Evolutionary conservation across 2,888 invertebrate species (phyloP).

Genomic region (Pseudococcus viburni): DNA sequence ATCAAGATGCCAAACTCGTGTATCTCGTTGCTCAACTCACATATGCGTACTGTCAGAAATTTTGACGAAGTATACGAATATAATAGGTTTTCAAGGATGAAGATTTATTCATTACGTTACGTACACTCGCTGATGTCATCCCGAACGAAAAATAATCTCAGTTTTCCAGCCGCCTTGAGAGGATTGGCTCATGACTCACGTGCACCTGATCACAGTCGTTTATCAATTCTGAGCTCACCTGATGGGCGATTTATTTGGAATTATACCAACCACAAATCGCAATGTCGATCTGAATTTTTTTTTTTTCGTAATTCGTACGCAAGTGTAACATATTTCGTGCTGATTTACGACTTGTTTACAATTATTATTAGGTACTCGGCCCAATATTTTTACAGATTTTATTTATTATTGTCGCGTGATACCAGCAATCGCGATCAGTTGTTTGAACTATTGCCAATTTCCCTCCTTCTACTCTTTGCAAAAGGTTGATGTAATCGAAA

Average conservation of each 20-base stretch:
- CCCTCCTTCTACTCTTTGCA: neutral
- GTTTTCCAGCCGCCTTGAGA: too few relatives aligned
- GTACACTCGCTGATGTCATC: neutral
- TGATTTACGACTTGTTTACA: conserved; percentile 23
- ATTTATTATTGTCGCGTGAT: conserved; percentile 8
- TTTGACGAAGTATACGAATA: neutral
- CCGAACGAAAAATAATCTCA: too few relatives aligned
- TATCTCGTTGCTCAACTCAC: neutral
- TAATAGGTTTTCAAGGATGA: neutral
- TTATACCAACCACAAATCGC: too few relatives aligned
- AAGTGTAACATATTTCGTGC: neutral
- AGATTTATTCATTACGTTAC: neutral
- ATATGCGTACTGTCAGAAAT: neutral
- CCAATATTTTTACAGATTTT: neutral
- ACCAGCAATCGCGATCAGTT: neutral
- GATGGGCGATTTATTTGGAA: too few relatives aligned
- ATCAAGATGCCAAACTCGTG: neutral
- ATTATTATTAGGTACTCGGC: neutral
- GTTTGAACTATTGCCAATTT: conserved; percentile 29
- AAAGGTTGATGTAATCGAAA: neutral
- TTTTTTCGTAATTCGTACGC: too few relatives aligned
- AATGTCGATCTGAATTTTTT: too few relatives aligned
- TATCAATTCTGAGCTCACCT: too few relatives aligned
- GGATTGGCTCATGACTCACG: too few relatives aligned
- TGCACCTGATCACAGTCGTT: too few relatives aligned